Percentiles rank a stretch among this genome's conserved stretches.
Conservation (phyloP, 2,113 vertebrate genomes). For the Plectropomus leopardus region DNA sequence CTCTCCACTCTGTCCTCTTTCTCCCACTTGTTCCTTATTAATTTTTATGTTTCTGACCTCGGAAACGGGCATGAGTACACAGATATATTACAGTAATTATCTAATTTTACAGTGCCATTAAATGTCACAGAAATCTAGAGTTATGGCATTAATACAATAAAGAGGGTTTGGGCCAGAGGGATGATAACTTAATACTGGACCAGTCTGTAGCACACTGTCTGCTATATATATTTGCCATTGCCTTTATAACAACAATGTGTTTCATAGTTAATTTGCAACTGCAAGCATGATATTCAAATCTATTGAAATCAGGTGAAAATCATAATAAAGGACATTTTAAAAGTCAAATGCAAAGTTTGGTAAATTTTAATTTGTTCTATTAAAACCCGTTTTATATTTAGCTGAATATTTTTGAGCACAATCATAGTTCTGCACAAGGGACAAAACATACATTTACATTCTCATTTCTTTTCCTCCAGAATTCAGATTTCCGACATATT, state of each 20-base stretch:
- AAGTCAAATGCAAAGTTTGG: conserved; percentile 3
- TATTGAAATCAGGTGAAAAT: conserved; percentile 33
- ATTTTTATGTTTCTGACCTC: conserved; percentile 86
- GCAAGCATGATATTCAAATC: conserved; percentile 29
- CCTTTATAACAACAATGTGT: conserved; percentile 29
- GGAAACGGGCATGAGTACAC: conserved; percentile 83
- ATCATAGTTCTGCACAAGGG: background rate
- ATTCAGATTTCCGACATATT: conserved; percentile 67
- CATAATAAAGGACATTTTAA: background rate
- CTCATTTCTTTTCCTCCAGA: conserved; percentile 38
- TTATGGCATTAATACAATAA: conserved; percentile 87
- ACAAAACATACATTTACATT: conserved; percentile 36
- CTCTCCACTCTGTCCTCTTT: conserved; percentile 61
- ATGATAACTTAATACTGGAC: conserved; percentile 78
- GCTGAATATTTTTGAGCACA: background rate
- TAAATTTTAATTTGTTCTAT: background rate
- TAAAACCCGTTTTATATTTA: conserved; percentile 9
- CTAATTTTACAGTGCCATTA: conserved; percentile 87
- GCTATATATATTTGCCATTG: conserved; percentile 57
- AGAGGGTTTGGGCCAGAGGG: conserved; percentile 79
- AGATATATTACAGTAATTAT: conserved; percentile 89
- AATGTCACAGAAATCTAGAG: conserved; percentile 83
- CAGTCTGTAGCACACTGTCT: conserved; percentile 60
- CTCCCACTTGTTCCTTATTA: conserved; percentile 80
- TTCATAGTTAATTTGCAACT: conserved; percentile 44